These are phyloP conservation scores for Ethmia dodecea DNA, from an alignment of 2,888 invertebrate genomes.

Conservation along the genomic window DNA sequence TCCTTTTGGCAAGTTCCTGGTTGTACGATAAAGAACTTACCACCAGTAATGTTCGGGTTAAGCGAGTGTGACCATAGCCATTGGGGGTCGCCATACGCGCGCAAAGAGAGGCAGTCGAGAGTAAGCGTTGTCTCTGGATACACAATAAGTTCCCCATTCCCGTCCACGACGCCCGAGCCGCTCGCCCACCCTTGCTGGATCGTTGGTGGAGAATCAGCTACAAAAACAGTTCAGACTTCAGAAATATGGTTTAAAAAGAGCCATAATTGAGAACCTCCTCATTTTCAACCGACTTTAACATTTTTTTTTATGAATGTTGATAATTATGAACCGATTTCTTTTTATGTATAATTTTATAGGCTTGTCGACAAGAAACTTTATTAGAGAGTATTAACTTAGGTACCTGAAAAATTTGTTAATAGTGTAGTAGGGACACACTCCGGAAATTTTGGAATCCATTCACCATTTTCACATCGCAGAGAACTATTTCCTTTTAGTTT, in stretches of 20 bases:
- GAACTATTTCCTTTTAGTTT: slow-evolving; percentile 88
- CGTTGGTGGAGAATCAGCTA: slow-evolving; percentile 90
- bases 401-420: slow-evolving; percentile 91
- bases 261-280: too few species aligned
- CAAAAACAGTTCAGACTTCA: too few species aligned
- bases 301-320: too few species aligned
- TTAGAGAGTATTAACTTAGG: too few species aligned
- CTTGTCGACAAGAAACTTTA: too few species aligned
- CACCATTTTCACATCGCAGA: slow-evolving; percentile 88
- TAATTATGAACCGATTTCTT: too few species aligned
- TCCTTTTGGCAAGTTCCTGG: too few species aligned
- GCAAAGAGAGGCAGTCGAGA: slow-evolving; percentile 88
- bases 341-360: too few species aligned
- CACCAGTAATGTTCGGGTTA: too few species aligned
- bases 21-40: too few species aligned
- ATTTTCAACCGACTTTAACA: too few species aligned
- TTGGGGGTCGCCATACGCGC: slow-evolving; percentile 87
- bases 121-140: slow-evolving; percentile 89
- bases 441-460: slow-evolving; percentile 87
- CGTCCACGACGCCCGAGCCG: slow-evolving; percentile 89
- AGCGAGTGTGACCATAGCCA: slow-evolving; percentile 93
- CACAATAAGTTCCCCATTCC: slow-evolving; percentile 87
- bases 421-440: slow-evolving; percentile 92
- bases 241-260: too few species aligned
- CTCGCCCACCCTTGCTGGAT: slow-evolving; percentile 86